Evolutionary conservation across 2,888 invertebrate genomes (phyloP).

Genomic region (Eledona agricola): DNA sequence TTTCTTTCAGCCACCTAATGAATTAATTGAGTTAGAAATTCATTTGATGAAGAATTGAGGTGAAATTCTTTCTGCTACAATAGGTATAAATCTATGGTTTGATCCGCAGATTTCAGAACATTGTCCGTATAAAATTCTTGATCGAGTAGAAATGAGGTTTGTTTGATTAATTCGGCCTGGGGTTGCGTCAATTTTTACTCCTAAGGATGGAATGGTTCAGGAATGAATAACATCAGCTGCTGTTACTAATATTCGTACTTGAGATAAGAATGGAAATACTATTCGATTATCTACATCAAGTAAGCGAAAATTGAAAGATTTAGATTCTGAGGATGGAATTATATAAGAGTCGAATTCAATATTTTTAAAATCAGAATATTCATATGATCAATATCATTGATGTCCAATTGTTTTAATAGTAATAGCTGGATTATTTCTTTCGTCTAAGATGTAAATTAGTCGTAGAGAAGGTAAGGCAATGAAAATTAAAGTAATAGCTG

Average conservation of each 20-base stretch:
- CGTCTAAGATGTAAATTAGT: conserved; percentile 70
- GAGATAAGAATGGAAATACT: conserved; percentile 67
- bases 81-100: conserved; percentile 83
- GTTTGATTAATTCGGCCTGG: conserved; percentile 74
- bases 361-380: conserved; percentile 69
- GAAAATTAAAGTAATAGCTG: conserved; percentile 70
- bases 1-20: conserved; percentile 76
- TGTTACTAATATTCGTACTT: conserved; percentile 71
- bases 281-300: conserved; percentile 73
- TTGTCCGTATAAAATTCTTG: conserved; percentile 77
- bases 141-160: conserved; percentile 69
- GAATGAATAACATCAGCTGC: conserved; percentile 74
- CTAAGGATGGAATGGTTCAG: conserved; percentile 71
- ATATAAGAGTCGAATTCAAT: conserved; percentile 72
- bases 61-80: conserved; percentile 70
- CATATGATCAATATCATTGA: conserved; percentile 66
- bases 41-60: conserved; percentile 68
- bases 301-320: conserved; percentile 65
- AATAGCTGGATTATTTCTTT: conserved; percentile 68
- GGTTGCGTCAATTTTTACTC: conserved; percentile 72
- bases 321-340: conserved; percentile 63
- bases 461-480: conserved; percentile 71
- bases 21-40: conserved; percentile 65
- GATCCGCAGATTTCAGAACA: conserved; percentile 85
- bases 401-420: conserved; percentile 72